These are phyloP conservation scores for Hippopotamyrus pictus DNA, from an alignment of 2,797 vertebrate genomes.

Conservation along the genomic window DNA sequence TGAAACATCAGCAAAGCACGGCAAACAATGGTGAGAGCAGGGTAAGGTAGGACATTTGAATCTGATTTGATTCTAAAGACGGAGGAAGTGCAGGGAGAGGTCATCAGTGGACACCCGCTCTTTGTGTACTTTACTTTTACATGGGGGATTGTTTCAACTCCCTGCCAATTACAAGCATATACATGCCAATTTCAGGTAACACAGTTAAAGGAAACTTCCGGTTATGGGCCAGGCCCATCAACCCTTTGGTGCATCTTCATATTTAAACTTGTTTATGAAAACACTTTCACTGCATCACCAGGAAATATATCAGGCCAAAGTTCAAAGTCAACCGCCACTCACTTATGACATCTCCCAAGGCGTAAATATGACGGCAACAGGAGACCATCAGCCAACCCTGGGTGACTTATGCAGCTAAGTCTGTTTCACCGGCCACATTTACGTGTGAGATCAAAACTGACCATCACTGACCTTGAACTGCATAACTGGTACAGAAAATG, in stretches of 20 bases:
- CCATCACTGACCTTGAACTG: not conserved
- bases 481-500: not conserved
- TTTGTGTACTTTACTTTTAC: not conserved
- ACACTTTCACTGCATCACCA: not conserved
- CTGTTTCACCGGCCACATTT: not conserved
- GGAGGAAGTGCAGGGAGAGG: not conserved
- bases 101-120: not conserved
- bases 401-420: not conserved
- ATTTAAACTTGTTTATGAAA: not conserved
- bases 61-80: constrained; percentile 36
- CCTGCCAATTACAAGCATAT: not conserved
- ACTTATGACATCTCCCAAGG: not conserved
- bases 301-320: not conserved
- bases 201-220: not conserved
- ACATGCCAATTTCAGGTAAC: not conserved
- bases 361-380: not conserved
- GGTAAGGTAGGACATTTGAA: constrained; percentile 22
- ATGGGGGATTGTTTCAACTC: not conserved
- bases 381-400: not conserved
- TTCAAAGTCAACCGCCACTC: not conserved
- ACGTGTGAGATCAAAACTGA: not conserved
- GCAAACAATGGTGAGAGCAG: not conserved
- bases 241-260: not conserved
- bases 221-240: not conserved
- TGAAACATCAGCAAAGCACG: not conserved